A percentile compares a stretch with the other conserved stretches of the same genome.
phyloP scores from a whole-genome alignment of 2,797 vertebrate genomes.

The Momotus momota region DNA sequence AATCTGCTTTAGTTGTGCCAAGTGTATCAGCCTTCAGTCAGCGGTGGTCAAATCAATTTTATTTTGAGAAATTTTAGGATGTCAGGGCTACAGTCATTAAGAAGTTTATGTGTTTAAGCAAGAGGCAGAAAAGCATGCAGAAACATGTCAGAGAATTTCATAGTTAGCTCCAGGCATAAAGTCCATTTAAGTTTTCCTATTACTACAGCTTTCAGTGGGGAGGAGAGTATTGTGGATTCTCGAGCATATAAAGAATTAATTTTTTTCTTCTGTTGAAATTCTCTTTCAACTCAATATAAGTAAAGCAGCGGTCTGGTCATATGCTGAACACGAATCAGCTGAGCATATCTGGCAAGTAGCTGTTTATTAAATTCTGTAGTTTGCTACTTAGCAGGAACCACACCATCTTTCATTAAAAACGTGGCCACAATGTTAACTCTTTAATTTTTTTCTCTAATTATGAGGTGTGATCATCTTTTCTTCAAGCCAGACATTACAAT shows the following conservation, averaged over 20 bases:
- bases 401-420: neutral
- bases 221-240: neutral
- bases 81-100: neutral
- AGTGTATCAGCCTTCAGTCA: neutral
- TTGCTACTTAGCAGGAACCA: neutral
- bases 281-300: neutral
- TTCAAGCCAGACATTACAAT: neutral
- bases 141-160: neutral
- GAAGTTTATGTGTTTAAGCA: neutral
- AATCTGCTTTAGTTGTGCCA: neutral
- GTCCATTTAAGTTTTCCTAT: neutral
- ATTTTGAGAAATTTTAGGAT: neutral
- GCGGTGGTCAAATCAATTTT: neutral
- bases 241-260: neutral
- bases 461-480: neutral
- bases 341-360: neutral
- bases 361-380: neutral
- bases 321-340: neutral
- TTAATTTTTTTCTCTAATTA: neutral
- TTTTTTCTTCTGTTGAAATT: neutral
- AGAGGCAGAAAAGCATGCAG: neutral
- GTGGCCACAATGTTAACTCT: neutral
- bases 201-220: neutral
- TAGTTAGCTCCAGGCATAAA: neutral
- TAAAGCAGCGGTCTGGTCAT: neutral